Evolutionary conservation across 2,113 vertebrate genomes (phyloP).

Genomic region (Alosa alosa): DNA sequence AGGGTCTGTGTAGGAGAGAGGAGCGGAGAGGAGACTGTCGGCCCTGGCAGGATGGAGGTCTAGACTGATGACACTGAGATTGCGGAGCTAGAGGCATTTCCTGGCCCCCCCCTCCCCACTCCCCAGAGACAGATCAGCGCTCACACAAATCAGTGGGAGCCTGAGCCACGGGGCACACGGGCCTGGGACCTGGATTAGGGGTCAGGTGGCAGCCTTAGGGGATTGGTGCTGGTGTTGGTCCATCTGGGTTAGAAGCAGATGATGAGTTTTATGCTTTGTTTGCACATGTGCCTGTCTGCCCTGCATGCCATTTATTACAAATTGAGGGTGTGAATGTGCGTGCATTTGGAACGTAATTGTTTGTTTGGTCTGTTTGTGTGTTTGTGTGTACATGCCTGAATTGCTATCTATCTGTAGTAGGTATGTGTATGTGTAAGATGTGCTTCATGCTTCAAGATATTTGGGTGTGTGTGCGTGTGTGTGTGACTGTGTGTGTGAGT

Average conservation of each 20-base stretch:
- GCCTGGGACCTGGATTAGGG: neutral
- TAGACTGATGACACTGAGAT: slow-evolving; percentile 70
- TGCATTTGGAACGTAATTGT: slow-evolving; percentile 17
- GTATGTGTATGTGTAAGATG: neutral
- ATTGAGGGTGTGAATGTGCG: slow-evolving; percentile 25
- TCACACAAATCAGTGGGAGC: slow-evolving; percentile 14
- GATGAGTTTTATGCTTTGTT: neutral
- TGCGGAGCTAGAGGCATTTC: slow-evolving; percentile 70
- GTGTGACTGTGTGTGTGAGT: neutral
- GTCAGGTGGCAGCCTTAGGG: neutral
- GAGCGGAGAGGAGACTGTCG: slow-evolving; percentile 29
- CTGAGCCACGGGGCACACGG: neutral
- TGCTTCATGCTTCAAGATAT: neutral
- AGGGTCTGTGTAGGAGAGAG: neutral
- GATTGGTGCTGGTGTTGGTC: neutral
- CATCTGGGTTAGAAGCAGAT: neutral
- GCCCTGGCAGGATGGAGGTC: slow-evolving; percentile 55
- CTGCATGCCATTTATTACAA: slow-evolving; percentile 28
- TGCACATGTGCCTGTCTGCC: neutral
- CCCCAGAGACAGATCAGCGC: slow-evolving; percentile 49
- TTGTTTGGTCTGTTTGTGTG: slow-evolving; percentile 3
- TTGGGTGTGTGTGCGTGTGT: slow-evolving; percentile 25
- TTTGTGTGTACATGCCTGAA: neutral
- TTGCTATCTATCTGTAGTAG: neutral
- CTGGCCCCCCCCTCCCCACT: slow-evolving; percentile 49